A percentile compares a stretch with the other conserved stretches of the same genome.
phyloP scores from a whole-genome alignment of 1,140 invertebrate genomes.

The Hermetia illucens region DNA sequence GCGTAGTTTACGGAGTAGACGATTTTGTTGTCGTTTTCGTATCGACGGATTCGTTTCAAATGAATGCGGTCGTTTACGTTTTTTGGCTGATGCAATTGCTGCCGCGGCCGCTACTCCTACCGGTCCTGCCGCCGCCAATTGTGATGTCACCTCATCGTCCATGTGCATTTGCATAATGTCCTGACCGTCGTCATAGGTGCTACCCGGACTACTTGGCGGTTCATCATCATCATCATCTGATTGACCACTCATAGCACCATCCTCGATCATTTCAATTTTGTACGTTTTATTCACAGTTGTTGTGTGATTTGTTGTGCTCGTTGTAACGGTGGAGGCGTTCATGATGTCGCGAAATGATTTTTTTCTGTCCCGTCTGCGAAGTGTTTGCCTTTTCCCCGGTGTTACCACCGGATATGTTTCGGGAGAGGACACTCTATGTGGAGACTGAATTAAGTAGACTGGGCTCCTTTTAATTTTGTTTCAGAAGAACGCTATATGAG shows the following conservation, averaged over 20 bases:
- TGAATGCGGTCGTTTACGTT: constrained; percentile 86
- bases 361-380: constrained; percentile 6
- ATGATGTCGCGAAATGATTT: constrained; percentile 9
- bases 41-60: constrained; percentile 98
- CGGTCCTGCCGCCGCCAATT: constrained; percentile 88
- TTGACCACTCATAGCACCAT: constrained; percentile 43
- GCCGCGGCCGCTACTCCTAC: constrained; percentile 93
- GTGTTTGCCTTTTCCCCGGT: too few species aligned
- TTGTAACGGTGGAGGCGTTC: constrained; percentile 28
- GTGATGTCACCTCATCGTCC: constrained; percentile 88
- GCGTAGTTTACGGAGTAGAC: constrained; percentile 76
- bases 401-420: too few species aligned
- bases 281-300: constrained; percentile 14
- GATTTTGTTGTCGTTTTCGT: constrained; percentile 88
- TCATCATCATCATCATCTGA: constrained; percentile 71
- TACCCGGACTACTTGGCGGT: constrained; percentile 51
- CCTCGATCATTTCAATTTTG: constrained; percentile 40
- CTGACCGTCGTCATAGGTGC: constrained; percentile 50
- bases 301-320: constrained; percentile 6
- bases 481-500: too few species aligned
- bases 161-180: constrained; percentile 67
- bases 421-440: too few species aligned
- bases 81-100: constrained; percentile 91
- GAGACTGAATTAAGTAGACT: too few species aligned
- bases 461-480: too few species aligned